phyloP scores from a whole-genome alignment of 1,140 invertebrate species.

The Kradibia gibbosae region DNA sequence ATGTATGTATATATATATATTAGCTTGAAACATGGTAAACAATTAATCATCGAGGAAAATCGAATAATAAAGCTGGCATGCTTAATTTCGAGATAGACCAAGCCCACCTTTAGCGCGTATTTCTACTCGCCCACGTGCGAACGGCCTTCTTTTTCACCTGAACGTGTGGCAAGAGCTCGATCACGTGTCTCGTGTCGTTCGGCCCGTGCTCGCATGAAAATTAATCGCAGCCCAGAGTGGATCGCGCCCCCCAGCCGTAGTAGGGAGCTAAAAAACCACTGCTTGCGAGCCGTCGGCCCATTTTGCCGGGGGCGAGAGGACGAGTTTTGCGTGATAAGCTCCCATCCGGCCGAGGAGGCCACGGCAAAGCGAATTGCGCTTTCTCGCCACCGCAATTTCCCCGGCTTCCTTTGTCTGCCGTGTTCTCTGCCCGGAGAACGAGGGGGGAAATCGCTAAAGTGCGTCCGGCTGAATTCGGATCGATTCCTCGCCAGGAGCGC shows the following conservation, averaged over 20 bases:
- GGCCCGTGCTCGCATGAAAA: background rate
- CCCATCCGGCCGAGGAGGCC: background rate
- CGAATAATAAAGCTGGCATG: background rate
- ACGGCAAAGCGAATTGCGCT: background rate
- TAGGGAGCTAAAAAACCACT: too few relatives aligned
- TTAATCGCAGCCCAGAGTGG: background rate
- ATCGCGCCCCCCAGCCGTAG: background rate
- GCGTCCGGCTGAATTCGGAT: background rate
- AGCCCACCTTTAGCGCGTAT: background rate
- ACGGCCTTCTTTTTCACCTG: background rate
- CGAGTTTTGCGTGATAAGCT: conserved; percentile 32
- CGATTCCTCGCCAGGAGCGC: background rate
- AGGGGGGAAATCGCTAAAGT: background rate
- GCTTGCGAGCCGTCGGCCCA: background rate
- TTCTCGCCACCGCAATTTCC: conserved; percentile 3
- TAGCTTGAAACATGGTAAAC: background rate
- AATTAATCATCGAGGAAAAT: background rate
- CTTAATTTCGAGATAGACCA: background rate
- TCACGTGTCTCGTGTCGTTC: background rate
- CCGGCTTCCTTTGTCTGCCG: background rate
- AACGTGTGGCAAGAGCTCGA: background rate
- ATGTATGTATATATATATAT: too few relatives aligned
- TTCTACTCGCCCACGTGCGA: background rate
- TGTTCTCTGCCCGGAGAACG: background rate
- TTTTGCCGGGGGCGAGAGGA: background rate